These are phyloP conservation scores for Bombus vancouverensis DNA, from an alignment of 1,140 invertebrate genomes.

Conservation along the genomic window DNA sequence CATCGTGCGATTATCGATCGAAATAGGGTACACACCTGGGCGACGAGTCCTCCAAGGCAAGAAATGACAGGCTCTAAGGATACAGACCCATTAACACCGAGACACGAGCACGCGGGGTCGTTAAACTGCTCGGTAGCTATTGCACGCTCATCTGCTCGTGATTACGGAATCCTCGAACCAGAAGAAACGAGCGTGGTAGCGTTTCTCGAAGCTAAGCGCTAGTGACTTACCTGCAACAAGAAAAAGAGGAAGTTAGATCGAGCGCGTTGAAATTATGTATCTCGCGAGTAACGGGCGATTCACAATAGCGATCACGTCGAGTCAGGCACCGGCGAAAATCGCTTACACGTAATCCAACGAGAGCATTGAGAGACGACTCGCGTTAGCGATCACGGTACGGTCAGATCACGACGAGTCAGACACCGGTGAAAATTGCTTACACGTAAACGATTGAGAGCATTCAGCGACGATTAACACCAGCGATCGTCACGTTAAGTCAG, in stretches of 20 bases:
- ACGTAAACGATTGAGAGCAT: too few relatives aligned
- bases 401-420: too few relatives aligned
- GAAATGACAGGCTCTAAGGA: conserved; percentile 16
- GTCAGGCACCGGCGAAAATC: too few relatives aligned
- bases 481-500: too few relatives aligned
- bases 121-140: conserved; percentile 20
- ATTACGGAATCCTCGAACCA: neutral
- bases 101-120: conserved; percentile 15
- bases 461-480: too few relatives aligned
- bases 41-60: conserved; percentile 17
- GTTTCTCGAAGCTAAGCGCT: neutral
- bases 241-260: conserved; percentile 10
- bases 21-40: conserved; percentile 11
- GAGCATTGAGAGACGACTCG: too few relatives aligned
- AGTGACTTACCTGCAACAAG: conserved; percentile 62
- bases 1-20: conserved; percentile 32
- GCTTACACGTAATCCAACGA: too few relatives aligned
- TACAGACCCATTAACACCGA: conserved; percentile 23
- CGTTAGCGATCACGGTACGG: too few relatives aligned
- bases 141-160: conserved; percentile 1
- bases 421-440: too few relatives aligned
- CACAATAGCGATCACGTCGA: too few relatives aligned
- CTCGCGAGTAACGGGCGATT: neutral
- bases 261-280: too few relatives aligned
- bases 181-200: neutral